Conservation (phyloP, 35 echinoderm and acorn worm species). For the Heliocidaris erythrogramma region DNA sequence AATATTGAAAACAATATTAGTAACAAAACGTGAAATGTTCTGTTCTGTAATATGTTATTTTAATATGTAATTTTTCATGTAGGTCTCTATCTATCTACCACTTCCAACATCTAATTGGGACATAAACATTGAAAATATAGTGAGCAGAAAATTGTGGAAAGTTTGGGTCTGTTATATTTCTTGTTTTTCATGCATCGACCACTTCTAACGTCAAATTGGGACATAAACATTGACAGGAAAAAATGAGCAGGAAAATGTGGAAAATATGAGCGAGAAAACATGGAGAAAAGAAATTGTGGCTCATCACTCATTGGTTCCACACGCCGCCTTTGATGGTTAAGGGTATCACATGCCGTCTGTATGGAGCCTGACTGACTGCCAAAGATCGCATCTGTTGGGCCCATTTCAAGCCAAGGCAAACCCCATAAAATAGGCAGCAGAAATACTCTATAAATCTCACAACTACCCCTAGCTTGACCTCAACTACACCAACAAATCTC, state of each 20-base stretch:
- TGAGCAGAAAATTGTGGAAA: background rate
- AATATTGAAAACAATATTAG: too few species aligned
- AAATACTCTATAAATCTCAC: constrained; percentile 73
- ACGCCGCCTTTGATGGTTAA: constrained; percentile 50
- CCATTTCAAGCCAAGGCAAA: constrained; percentile 60
- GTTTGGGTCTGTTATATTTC: background rate
- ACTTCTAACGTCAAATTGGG: background rate
- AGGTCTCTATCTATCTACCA: background rate
- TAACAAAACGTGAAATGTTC: too few species aligned
- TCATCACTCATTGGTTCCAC: constrained; percentile 34
- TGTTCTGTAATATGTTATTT: too few species aligned
- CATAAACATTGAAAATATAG: background rate
- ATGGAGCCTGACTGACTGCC: constrained; percentile 56
- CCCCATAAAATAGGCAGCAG: constrained; percentile 68
- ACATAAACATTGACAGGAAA: background rate
- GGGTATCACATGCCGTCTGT: constrained; percentile 56
- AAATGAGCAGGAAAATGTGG: background rate
- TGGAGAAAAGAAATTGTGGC: constrained; percentile 20
- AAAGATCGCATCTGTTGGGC: constrained; percentile 59
- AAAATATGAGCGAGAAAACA: constrained; percentile 33
- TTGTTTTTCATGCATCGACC: background rate
- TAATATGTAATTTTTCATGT: too few species aligned
- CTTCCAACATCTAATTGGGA: background rate
- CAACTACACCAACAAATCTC: constrained; percentile 17
- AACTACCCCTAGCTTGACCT: constrained; percentile 45